Conservation (phyloP, 2,888 invertebrate species). For the Ceratothoa steindachneri region DNA sequence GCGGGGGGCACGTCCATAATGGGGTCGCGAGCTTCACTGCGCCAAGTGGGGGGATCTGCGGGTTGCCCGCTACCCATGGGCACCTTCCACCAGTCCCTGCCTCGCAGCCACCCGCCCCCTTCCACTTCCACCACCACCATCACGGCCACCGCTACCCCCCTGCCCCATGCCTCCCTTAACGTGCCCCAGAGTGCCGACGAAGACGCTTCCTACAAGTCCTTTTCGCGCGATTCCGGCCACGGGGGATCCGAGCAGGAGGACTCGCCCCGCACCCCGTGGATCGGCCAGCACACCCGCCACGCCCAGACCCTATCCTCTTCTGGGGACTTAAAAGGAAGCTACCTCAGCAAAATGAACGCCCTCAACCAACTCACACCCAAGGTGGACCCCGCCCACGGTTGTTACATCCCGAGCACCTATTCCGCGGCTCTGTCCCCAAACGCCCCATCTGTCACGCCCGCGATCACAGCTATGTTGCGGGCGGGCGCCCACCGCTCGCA, state of each 20-base stretch:
- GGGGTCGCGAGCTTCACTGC: conserved; percentile 45
- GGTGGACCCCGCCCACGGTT: neutral
- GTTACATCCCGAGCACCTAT: conserved; percentile 38
- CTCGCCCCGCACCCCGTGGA: conserved; percentile 45
- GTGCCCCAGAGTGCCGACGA: conserved; percentile 23
- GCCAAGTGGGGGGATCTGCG: conserved; percentile 26
- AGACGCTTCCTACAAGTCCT: conserved; percentile 42
- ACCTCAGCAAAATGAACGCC: conserved; percentile 35
- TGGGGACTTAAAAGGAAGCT: conserved; percentile 40
- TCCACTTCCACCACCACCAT: conserved; percentile 46
- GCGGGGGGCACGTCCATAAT: conserved; percentile 47
- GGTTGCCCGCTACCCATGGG: conserved; percentile 42
- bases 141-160: conserved; percentile 37
- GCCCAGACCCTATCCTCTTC: conserved; percentile 37
- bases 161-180: conserved; percentile 42
- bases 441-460: conserved; percentile 24
- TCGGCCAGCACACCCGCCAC: conserved; percentile 29
- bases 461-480: conserved; percentile 29
- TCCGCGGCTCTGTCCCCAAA: conserved; percentile 29
- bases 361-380: conserved; percentile 33
- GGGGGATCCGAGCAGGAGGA: conserved; percentile 47
- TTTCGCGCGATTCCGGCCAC: conserved; percentile 47
- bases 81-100: conserved; percentile 46
- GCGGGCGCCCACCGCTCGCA: conserved; percentile 52
- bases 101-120: conserved; percentile 41